Base-by-base conservation (phyloP, 2,888 invertebrate species). In the Gnatocerus cornutus region DNA sequence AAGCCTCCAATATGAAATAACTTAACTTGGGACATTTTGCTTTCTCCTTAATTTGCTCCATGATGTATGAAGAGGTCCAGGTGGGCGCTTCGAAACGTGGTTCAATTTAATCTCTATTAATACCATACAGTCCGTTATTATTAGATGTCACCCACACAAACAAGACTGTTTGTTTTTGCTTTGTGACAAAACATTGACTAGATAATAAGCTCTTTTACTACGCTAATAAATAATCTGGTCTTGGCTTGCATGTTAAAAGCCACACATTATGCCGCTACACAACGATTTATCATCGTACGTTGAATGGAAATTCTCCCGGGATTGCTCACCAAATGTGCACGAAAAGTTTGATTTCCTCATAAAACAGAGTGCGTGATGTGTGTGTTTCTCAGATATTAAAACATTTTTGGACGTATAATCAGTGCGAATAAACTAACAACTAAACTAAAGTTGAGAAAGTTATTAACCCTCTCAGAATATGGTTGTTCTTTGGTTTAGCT, bases 61-160 rank as follows among this genome's bases (percentile, higher is more conserved):
- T 55, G 68, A 68, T 69, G 53, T 62, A 69, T 69, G 68, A 69
- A 63, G 50, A n/a, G 58, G 64, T 52, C 59, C 69, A 69, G 69
- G 69, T 69, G 69, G 59, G 69, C 64, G 69, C 16, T 12, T 37
- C 12, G 43, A 27, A 48, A 43, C 43, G 10, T 39, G 33, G 46
- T 65, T 65, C 29, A 56, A 63, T 62, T 53, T 59, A 68, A 62
- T 63, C 63, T 55, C 68, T 68, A 56, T 50, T 58, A 69, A 63
- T 63, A 63, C 12, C 9, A 14, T 37, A 13, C 56, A 46, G 61
- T 68, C 56, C 21, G 63, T 69, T 63, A 69, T 69, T 69, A 61
- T 69, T 63, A 69, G 43, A 29, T 37, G 16, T 59, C 66, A 58
- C 59, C 59, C 58, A 67, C 59, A 52, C 59, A 52, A 39, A 46